Base-by-base conservation (phyloP, 2,888 invertebrate species). In the Drosophila diplacantha region DNA sequence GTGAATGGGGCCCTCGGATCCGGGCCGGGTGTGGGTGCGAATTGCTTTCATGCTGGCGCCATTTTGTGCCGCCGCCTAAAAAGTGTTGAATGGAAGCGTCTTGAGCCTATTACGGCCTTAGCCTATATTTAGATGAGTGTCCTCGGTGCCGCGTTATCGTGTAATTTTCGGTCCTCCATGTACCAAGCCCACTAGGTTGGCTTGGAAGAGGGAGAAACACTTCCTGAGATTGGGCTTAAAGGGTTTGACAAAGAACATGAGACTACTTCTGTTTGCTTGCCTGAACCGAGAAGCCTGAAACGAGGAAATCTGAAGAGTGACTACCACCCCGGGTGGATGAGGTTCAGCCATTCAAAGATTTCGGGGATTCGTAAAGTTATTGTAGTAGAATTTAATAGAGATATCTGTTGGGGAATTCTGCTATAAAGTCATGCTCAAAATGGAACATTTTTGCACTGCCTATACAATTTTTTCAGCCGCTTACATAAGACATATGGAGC, bases 1-100 rank as follows among this genome's bases (percentile, higher is more conserved):
- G 50, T 29, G 44, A 46, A 46, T 50, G 12, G 22, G 47, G 7
- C 29, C 16, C 52, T 68, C 32, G 41, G n/a, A 47, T 34, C 16
- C 46, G 5, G 47, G 16, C 24, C 24, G 37, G 38, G 26, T 43
- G 46, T 57, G 26, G 24, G 32, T 51, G 54, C 54, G 44, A 50
- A 44, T 63, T 54, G 65, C 69, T 76, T 80, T 76, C 62, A 74
- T 80, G 72, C 72, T 72, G 82, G 74, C 80, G 80, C 77, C 78
- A 74, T 79, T 78, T 81, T 67, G 71, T 59, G 69, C 80, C 38
- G 69, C 80, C 73, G 66, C 76, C 74, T 74, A 58, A 66, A 79
- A 82, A 82, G 81, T 80, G 83, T 77, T 80, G 83, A 80, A 78
- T 81, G 72, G 68, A 80, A 81, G 72, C 74, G 69, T 74, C 80